These are phyloP conservation scores for Palythoa grandis DNA, from an alignment of 92 coral and sea anemone species.

Conservation along the genomic window DNA sequence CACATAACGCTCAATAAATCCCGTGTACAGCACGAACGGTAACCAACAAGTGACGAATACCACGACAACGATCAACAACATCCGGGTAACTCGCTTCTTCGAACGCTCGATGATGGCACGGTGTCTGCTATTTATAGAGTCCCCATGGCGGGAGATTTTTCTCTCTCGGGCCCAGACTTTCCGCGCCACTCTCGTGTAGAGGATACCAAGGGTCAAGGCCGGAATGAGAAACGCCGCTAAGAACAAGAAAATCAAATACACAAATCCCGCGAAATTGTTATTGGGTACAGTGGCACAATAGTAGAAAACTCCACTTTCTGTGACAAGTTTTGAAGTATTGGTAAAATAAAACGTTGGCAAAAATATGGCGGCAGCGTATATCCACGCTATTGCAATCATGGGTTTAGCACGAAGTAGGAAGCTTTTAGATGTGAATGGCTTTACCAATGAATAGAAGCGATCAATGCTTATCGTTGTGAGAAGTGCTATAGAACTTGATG, in stretches of 20 bases:
- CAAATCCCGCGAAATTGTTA: conserved; percentile 62
- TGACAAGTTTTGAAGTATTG: conserved; percentile 49
- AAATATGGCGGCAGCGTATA: conserved; percentile 65
- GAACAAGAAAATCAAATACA: conserved; percentile 68
- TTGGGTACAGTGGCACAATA: conserved; percentile 80
- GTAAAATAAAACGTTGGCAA: conserved; percentile 83
- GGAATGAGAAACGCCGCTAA: conserved; percentile 73
- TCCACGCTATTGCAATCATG: conserved; percentile 67
- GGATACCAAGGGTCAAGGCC: conserved; percentile 67
- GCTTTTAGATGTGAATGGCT: conserved; percentile 69
- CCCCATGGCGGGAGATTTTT: conserved; percentile 72
- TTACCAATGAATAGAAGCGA: conserved; percentile 84
- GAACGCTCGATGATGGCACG: conserved; percentile 62
- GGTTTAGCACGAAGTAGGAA: conserved; percentile 56
- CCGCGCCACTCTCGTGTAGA: conserved; percentile 76
- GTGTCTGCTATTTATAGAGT: conserved; percentile 56
- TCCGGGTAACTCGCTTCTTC: conserved; percentile 70
- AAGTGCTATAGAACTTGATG: conserved; percentile 85
- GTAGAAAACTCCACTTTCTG: conserved; percentile 56
- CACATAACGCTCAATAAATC: conserved; percentile 80
- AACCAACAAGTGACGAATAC: conserved; percentile 76
- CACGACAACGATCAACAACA: conserved; percentile 76
- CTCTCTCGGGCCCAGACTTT: conserved; percentile 85
- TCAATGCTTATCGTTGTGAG: conserved; percentile 83
- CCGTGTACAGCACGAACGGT: conserved; percentile 75